Percentiles rank a stretch among this genome's conserved stretches.
phyloP scores from a whole-genome alignment of 2,888 invertebrate genomes.

The Caenorhabditis drosophilae region DNA sequence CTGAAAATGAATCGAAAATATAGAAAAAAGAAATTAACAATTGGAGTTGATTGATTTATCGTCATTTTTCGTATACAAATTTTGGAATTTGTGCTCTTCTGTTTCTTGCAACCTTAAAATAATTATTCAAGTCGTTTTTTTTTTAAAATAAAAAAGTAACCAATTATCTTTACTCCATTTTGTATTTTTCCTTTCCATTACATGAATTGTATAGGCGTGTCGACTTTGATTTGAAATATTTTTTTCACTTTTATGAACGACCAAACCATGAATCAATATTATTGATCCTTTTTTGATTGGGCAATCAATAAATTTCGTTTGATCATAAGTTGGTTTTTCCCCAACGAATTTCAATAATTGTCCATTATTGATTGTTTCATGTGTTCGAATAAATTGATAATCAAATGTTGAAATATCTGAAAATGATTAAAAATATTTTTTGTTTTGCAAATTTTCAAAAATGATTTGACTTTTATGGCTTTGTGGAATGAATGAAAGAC shows the following conservation, averaged over 20 bases:
- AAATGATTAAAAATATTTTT: conserved; percentile 9
- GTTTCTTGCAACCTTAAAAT: too few species aligned
- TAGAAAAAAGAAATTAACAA: too few species aligned
- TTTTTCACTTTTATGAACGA: conserved; percentile 87
- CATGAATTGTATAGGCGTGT: conserved; percentile 93
- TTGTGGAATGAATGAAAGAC: conserved; percentile 87
- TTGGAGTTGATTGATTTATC: not conserved
- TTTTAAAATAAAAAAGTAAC: conserved; percentile 54
- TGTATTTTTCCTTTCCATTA: conserved; percentile 81
- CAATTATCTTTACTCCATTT: conserved; percentile 78
- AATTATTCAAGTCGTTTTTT: too few species aligned
- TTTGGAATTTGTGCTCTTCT: conserved; percentile 54
- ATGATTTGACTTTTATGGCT: conserved; percentile 80
- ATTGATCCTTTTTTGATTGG: conserved; percentile 82
- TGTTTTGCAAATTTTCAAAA: not conserved
- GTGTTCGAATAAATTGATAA: conserved; percentile 62
- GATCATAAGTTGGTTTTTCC: conserved; percentile 69
- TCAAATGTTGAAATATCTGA: conserved; percentile 47
- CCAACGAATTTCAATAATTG: conserved; percentile 62
- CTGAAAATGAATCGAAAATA: too few species aligned
- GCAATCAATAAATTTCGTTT: conserved; percentile 80
- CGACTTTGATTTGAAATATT: conserved; percentile 85
- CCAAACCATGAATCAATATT: conserved; percentile 87
- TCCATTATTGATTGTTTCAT: conserved; percentile 35
- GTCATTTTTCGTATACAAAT: conserved; percentile 43